Conservation (phyloP, 2,888 invertebrate genomes). For the Blastobasis lacticolella region DNA sequence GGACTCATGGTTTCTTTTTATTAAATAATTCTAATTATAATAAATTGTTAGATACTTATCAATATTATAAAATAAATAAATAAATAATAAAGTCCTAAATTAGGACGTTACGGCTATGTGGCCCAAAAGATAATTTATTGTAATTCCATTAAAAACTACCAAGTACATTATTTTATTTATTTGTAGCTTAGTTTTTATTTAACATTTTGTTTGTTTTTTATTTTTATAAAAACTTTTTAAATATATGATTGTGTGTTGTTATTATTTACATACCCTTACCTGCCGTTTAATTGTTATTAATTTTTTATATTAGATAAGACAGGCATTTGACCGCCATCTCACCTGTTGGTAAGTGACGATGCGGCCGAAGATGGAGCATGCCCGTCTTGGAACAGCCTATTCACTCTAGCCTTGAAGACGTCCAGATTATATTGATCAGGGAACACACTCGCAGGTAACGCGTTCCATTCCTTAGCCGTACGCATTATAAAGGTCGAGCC, state of each 20-base stretch:
- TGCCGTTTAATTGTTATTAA: too few relatives aligned
- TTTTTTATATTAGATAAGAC: too few relatives aligned
- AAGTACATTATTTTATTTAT: conserved; percentile 19
- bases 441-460: too few relatives aligned
- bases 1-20: neutral
- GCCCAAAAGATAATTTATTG: conserved; percentile 24
- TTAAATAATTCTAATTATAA: neutral
- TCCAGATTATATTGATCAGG: too few relatives aligned
- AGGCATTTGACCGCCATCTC: too few relatives aligned
- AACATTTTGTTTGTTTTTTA: conserved; percentile 17
- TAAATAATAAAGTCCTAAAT: conserved; percentile 41
- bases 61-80: conserved; percentile 5
- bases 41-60: neutral
- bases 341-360: too few relatives aligned
- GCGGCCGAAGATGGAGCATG: too few relatives aligned
- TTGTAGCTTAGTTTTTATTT: conserved; percentile 19
- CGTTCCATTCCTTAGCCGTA: too few relatives aligned
- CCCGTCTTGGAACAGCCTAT: too few relatives aligned
- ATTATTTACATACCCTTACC: too few relatives aligned
- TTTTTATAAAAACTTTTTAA: conserved; percentile 16
- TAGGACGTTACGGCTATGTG: conserved; percentile 49
- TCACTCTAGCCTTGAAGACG: too few relatives aligned
- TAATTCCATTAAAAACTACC: conserved; percentile 1
- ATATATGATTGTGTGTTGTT: neutral
- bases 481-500: too few relatives aligned